Evolutionary conservation across 2,113 vertebrate species (phyloP).

Genomic region (Tinamus guttatus): DNA sequence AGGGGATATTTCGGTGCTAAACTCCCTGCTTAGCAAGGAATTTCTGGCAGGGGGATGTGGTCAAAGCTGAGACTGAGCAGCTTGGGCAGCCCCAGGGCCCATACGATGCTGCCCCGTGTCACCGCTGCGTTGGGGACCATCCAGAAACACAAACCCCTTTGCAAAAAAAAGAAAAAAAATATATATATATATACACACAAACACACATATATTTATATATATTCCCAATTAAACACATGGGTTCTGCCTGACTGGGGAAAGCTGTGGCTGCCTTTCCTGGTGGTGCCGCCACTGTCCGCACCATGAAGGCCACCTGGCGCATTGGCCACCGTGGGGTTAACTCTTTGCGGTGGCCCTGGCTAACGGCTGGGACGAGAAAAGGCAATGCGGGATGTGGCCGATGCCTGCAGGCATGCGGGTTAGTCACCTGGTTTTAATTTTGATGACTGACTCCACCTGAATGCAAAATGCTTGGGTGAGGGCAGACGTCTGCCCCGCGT

Average conservation of each 20-base stretch:
- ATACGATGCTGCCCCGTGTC: neutral
- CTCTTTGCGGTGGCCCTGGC: neutral
- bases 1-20: neutral
- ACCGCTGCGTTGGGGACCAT: neutral
- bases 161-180: neutral
- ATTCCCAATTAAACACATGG: neutral
- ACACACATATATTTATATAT: no score
- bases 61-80: neutral
- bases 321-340: neutral
- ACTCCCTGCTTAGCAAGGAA: neutral
- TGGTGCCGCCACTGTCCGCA: neutral
- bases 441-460: slow-evolving; percentile 1
- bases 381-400: neutral
- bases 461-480: neutral
- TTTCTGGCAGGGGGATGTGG: neutral
- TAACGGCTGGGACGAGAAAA: neutral
- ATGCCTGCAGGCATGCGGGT: neutral
- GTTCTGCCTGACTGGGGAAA: neutral
- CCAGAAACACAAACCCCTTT: neutral
- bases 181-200: no score
- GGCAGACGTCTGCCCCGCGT: neutral
- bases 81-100: neutral
- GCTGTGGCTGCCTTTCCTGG: neutral
- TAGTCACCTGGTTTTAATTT: neutral
- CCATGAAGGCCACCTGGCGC: rapidly evolving